Percentiles rank a stretch among this genome's conserved stretches.
Evolutionary conservation across 1,140 invertebrate genomes (phyloP).

Genomic region (Habropoda laboriosa): DNA sequence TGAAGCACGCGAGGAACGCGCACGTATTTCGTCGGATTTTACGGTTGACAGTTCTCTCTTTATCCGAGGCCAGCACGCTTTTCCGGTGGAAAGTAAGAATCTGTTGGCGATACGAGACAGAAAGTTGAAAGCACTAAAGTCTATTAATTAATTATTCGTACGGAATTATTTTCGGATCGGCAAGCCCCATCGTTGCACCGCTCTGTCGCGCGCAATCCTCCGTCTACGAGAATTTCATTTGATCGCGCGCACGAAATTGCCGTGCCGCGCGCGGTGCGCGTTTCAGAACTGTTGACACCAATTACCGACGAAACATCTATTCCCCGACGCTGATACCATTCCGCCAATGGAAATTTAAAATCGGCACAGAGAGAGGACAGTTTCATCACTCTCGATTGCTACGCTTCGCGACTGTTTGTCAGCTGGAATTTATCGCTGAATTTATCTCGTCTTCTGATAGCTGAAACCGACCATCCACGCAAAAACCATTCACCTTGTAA

Average conservation of each 20-base stretch:
- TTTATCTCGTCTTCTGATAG: too few species aligned
- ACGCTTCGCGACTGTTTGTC: background rate
- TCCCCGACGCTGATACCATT: background rate
- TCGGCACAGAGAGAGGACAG: background rate
- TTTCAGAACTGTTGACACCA: conserved; percentile 14
- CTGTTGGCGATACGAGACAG: too few species aligned
- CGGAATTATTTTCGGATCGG: conserved; percentile 35
- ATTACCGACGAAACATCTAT: background rate
- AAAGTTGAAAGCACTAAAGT: conserved; percentile 43
- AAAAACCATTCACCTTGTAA: too few species aligned
- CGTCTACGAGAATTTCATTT: background rate
- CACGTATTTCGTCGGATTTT: background rate
- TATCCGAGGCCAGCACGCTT: too few species aligned
- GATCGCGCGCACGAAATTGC: background rate
- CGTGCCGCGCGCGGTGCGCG: background rate
- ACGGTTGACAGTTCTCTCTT: too few species aligned
- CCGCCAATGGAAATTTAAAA: background rate
- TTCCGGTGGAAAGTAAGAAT: too few species aligned
- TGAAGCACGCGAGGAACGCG: too few species aligned
- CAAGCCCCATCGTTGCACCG: background rate
- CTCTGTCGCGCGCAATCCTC: background rate
- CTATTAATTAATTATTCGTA: conserved; percentile 55
- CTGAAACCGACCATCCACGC: too few species aligned
- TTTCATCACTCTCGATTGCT: background rate
- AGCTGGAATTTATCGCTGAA: background rate